Evolutionary conservation across 2,888 invertebrate genomes (phyloP), one percentile per base, ranked within the genome.

Genomic region (Macrosoma leucophasiata): DNA sequence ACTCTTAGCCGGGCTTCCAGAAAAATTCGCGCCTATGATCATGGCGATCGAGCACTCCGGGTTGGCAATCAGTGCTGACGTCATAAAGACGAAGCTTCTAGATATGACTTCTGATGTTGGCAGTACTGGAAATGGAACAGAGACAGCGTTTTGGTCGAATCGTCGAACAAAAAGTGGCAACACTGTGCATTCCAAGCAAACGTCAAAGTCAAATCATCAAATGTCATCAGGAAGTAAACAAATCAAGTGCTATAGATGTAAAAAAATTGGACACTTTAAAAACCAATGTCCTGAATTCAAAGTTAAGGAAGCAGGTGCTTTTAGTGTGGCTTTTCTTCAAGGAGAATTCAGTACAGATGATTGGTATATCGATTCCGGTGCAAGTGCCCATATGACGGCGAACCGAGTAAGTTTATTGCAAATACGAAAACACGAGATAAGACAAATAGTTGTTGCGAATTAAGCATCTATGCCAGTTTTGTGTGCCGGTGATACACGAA

Each of bases 1-100:
- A 5, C n/a, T 50, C 13, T 40, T 48, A 19, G 45, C 46, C 3
- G 48, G 48, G n/a, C 28, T 46, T 4, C 33, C 46, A 13, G 45
- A 46, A 11, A 41, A 36, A 11, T 43, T 33, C 24, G 23, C 22
- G 5, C 46, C 46, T 0, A 42, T 46, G 46, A 44, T 48, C 5
- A 46, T 49, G 48, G 45, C 39, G 8, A 41, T 42, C 3, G 42
- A 38, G 24, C 34, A 43, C 35, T 40, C 39, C 3, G 38, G 39
- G 3, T 30, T 35, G 18, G 8, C 9, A 2, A 40, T 39, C 2
- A 39, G 28, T 6, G 21, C 39, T 1, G 39, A 40, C 13, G 22
- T 20, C 14, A 43, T 46, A 7, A 40, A 41, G 33, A 10, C 34
- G 8, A 38, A 38, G 14, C 12, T 37, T 14, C 9, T 42, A 10